Evolutionary conservation across 2,888 invertebrate species (phyloP), one percentile per base, ranked within the genome.

Genomic region (Cryptocheilus praepositus): DNA sequence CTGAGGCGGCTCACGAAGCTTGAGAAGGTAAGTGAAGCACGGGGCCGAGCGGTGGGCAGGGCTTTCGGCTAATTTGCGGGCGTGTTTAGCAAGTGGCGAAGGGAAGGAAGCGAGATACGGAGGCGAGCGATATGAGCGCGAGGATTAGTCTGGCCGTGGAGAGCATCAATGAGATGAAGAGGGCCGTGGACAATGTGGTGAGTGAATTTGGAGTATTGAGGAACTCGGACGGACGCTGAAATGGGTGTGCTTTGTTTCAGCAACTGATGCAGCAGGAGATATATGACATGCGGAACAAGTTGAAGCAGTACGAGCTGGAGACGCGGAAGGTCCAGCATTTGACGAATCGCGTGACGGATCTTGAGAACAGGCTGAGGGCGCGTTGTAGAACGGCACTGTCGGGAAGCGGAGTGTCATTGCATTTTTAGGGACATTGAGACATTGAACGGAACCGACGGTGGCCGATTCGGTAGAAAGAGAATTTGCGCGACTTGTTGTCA

Each of bases 1-100:
- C 70, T 88, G 43, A 86, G 79, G 61, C 83, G 88, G 71, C 82
- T 88, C 21, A 83, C 79, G 52, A 88, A 87, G 67, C 70, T 88
- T 28, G 88, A 88, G 76, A 88, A 87, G 81, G 87, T 87, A 79
- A 5, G 53, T 19, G 19, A 7, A 21, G 7, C 49, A 16, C 4
- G 15, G n/a, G 49, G 49, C 2, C n/a, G 49, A 5, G 8, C 16
- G 49, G 1, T 49, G n/a, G 21, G 25, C 8, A 61, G 43, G 43
- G 11, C 22, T 53, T 36, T 62, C 19, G 22, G 19, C 22, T 8
- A 25, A 25, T 25, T 25, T 25, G 5, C 3, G 25, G 36, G 7
- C 15, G 21, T 62, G 66, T 78, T 43, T 62, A 87, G 87, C 86
- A 86, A 82, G 69, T 88, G 16, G 87, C 86, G 11, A 81, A 81